A percentile compares a stretch with the other conserved stretches of the same genome.
Evolutionary conservation across 2,113 vertebrate genomes (phyloP).

Genomic region (Phalacrocorax brasilianus): DNA sequence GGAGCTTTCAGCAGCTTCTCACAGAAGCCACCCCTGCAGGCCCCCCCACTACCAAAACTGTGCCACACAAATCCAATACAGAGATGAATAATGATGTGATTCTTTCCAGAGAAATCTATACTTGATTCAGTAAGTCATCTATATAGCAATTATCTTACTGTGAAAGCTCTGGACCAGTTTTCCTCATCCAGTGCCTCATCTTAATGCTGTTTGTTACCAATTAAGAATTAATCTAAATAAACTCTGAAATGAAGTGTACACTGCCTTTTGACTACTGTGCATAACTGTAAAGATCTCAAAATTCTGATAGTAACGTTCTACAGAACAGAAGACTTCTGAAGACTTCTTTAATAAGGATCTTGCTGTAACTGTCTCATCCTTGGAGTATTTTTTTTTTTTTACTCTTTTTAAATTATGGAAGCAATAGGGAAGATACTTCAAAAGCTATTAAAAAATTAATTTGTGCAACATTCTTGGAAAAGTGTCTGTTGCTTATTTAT

Average conservation of each 20-base stretch:
- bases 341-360: background rate
- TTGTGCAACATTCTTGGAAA: background rate
- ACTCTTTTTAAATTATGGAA: background rate
- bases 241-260: background rate
- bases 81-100: background rate
- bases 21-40: too few species aligned
- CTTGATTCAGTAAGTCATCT: background rate
- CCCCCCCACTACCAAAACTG: too few species aligned
- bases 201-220: background rate
- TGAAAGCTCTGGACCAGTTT: background rate
- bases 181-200: background rate
- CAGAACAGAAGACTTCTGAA: background rate
- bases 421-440: background rate
- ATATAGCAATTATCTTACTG: background rate
- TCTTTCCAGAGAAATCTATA: background rate
- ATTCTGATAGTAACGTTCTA: background rate
- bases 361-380: background rate
- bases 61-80: too few species aligned
- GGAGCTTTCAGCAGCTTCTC: too few species aligned
- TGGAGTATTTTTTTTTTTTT: background rate
- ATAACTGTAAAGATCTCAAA: background rate
- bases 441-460: background rate
- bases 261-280: background rate
- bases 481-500: background rate
- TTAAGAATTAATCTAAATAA: background rate